phyloP scores from a whole-genome alignment of 2,113 vertebrate species.

The Brachypodius melanocephalos region DNA sequence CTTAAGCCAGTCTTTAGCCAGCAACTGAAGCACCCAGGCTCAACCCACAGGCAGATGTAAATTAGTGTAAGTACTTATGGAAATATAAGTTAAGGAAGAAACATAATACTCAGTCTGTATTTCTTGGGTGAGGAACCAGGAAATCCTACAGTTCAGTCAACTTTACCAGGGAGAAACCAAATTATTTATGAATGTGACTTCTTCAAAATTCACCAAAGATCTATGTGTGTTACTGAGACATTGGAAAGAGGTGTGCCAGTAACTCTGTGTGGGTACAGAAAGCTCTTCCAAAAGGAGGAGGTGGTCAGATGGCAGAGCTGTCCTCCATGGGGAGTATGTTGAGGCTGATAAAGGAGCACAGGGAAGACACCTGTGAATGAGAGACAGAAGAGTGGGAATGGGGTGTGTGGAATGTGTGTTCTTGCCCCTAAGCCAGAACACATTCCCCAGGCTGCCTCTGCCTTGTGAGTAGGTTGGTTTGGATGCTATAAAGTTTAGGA shows the following conservation, averaged over 20 bases:
- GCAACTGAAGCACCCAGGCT: background rate
- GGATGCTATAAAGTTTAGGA: background rate
- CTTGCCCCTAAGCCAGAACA: background rate
- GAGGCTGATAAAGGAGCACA: accelerated
- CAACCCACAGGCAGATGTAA: background rate
- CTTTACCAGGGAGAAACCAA: background rate
- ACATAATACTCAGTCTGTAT: background rate
- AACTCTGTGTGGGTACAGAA: background rate
- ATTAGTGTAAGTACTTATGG: background rate
- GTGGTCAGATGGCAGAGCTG: background rate
- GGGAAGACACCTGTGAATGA: background rate
- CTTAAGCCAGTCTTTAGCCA: background rate
- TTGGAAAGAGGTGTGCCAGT: background rate
- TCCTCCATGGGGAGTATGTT: background rate
- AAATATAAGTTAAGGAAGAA: background rate
- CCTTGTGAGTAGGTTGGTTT: background rate
- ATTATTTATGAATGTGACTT: background rate
- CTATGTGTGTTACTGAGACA: accelerated
- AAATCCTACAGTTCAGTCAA: background rate
- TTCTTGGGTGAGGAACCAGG: background rate
- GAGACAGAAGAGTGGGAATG: background rate
- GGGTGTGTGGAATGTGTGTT: background rate
- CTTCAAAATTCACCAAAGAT: background rate
- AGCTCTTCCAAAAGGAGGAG: background rate
- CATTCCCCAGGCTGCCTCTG: background rate